These are phyloP conservation scores for Sakesphorus luctuosus DNA, from an alignment of 2,113 vertebrate genomes.

Conservation along the genomic window DNA sequence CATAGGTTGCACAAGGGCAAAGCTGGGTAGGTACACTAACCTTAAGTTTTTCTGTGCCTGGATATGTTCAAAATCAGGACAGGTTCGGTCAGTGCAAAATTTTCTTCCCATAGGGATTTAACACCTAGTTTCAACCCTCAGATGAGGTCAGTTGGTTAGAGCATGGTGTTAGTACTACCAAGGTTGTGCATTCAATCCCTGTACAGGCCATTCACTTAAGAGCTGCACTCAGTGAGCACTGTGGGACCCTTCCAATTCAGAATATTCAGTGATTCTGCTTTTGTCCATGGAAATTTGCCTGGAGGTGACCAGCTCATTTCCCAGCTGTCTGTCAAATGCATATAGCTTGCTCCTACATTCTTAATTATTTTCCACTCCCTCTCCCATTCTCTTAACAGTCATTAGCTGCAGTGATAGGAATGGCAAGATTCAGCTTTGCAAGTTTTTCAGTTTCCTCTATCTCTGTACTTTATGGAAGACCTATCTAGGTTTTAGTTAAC, in stretches of 20 bases:
- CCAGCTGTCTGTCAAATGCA: not conserved
- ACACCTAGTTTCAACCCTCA: not conserved
- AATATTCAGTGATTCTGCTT: not conserved
- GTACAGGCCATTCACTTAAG: not conserved
- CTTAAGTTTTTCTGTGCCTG: not conserved
- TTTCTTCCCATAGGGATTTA: not conserved
- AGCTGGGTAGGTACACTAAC: not conserved
- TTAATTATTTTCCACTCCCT: not conserved
- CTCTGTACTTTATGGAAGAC: not conserved
- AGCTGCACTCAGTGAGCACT: not conserved
- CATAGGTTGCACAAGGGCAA: not conserved
- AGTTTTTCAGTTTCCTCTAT: not conserved
- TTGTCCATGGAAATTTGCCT: not conserved
- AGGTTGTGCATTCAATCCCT: not conserved
- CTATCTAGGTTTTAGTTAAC: not conserved
- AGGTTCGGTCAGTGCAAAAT: not conserved
- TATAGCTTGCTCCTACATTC: not conserved
- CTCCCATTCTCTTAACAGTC: not conserved
- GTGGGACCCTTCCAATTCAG: not conserved
- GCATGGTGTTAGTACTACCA: not conserved
- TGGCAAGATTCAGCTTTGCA: not conserved
- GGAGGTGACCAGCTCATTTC: not conserved
- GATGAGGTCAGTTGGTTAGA: not conserved
- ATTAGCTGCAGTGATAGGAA: not conserved
- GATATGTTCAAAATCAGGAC: not conserved